Base-by-base conservation (phyloP, 1,140 invertebrate species). In the Drosophila saltans region DNA sequence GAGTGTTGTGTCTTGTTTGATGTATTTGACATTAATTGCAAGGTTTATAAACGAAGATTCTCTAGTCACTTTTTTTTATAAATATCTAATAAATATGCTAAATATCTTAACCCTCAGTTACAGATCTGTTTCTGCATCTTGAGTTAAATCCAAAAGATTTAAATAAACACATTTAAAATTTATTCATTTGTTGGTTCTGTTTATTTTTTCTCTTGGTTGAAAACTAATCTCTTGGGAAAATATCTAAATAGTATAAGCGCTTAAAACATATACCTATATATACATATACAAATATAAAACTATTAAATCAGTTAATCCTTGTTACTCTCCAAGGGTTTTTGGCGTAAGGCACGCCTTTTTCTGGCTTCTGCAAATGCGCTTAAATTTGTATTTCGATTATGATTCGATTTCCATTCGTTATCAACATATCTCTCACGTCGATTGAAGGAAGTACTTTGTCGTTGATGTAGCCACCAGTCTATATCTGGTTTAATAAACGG, bases 381-480 rank as follows among this genome's bases (percentile, higher is more conserved):
- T 10, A 52, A 26, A 52, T 52, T 52, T 2, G 24, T 26, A 52
- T 52, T 52, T 10, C 2, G 26, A 10, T 52, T 52, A 24, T 10
- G 24, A 52, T 26, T 52, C 1, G 24, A 26, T 26, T 52, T 52
- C 45, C 41, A 43, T 16, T 43, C 41, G 41, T 24, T 52, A 10
- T 52, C 45, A 3, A 52, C 6, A 52, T 26, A 26, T 52, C 3
- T 52, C 8, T 26, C 45, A 10, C 45, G 45, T 26, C 2, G 21
- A 52, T 52, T 52, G 6, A 52, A 52, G 2, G 45, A 10, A 26
- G 45, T 52, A 10, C 45, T 2, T 3, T 52, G 16, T 52, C 45
- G 21, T 52, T 52, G 45, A 9, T 11, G 26, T 4, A 75, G 40
- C 73, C 73, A 75, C 73, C 73, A 75, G n/a, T 10, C 33, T 0